A percentile compares a stretch with the other conserved stretches of the same genome.
These are phyloP conservation scores for Crotalus helleri DNA, from an alignment of 2,113 vertebrate species.

Conservation along the genomic window DNA sequence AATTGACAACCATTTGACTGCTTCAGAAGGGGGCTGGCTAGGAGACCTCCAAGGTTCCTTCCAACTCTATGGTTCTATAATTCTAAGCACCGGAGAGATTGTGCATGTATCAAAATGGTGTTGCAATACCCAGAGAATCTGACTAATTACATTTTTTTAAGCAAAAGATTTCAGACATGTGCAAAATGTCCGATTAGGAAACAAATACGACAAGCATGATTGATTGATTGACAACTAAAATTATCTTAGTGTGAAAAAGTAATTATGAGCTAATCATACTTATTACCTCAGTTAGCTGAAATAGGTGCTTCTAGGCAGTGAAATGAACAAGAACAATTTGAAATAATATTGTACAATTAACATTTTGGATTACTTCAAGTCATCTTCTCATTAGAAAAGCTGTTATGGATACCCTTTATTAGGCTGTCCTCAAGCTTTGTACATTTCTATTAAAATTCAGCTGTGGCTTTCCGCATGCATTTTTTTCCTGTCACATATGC, in stretches of 20 bases:
- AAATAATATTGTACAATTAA: conserved; percentile 64
- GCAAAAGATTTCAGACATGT: conserved; percentile 1
- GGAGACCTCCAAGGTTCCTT: no score
- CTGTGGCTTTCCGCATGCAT: not conserved
- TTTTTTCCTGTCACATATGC: not conserved
- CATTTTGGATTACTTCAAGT: conserved; percentile 69
- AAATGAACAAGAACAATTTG: conserved; percentile 73
- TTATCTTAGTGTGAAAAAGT: conserved; percentile 69
- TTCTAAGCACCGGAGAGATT: no score
- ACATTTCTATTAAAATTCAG: not conserved
- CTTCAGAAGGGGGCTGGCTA: no score
- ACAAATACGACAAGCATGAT: conserved; percentile 61
- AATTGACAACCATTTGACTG: no score
- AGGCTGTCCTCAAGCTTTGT: conserved; percentile 24
- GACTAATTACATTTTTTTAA: conserved; percentile 61
- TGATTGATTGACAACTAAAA: conserved; percentile 60
- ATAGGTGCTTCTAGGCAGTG: conserved; percentile 66
- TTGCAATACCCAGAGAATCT: not conserved
- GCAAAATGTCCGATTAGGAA: conserved; percentile 56
- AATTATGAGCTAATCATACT: conserved; percentile 76
- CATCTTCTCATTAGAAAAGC: conserved; percentile 61
- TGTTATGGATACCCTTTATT: conserved; percentile 27
- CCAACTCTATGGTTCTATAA: no score
- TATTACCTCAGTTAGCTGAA: conserved; percentile 74
- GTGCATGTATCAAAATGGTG: no score